These are phyloP conservation scores for Rhabdornis inornatus DNA, from an alignment of 2,113 vertebrate genomes.

Conservation along the genomic window DNA sequence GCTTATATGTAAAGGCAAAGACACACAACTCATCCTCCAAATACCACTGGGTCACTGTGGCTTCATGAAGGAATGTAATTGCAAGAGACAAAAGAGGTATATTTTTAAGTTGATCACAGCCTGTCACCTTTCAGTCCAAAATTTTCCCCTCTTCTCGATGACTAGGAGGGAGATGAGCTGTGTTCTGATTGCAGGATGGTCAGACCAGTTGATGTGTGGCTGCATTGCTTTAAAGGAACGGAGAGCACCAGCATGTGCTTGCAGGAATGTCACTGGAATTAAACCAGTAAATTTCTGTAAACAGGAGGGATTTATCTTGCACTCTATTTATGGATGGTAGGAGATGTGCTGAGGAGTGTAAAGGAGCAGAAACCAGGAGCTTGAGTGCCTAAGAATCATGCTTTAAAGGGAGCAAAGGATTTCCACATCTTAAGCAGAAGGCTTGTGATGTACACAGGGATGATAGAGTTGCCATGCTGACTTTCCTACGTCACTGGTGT, in stretches of 20 bases:
- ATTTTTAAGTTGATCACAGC: background rate
- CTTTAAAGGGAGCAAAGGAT: background rate
- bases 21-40: background rate
- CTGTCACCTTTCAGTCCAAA: background rate
- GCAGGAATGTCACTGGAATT: background rate
- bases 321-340: background rate
- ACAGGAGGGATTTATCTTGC: background rate
- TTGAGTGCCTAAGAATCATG: background rate
- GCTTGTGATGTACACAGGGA: background rate
- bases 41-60: background rate
- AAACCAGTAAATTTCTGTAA: background rate
- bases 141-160: background rate
- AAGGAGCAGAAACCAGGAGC: background rate
- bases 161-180: background rate
- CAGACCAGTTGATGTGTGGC: background rate
- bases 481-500: accelerated
- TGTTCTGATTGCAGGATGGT: background rate
- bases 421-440: background rate
- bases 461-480: background rate
- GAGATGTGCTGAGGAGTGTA: background rate
- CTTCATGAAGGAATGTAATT: background rate
- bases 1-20: background rate
- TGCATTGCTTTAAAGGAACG: background rate
- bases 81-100: background rate
- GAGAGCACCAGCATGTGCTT: background rate